Base-by-base conservation (phyloP, 2,797 vertebrate genomes). In the Synaphobranchus kaupii region DNA sequence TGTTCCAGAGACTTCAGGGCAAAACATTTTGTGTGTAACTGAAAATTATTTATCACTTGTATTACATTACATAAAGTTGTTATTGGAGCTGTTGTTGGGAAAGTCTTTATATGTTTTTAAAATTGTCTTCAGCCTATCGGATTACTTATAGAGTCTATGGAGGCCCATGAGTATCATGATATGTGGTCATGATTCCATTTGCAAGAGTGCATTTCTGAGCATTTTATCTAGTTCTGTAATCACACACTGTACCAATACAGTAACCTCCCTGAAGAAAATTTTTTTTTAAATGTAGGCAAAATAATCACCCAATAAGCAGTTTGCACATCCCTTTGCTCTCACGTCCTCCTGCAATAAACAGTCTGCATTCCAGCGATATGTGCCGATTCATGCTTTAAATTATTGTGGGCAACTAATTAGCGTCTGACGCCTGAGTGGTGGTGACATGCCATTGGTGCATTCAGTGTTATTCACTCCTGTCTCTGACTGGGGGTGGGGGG, bases 301-400 rank as follows among this genome's bases (percentile, higher is more conserved):
- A 39, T 48, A 81, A n/a, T 1, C n/a, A 39, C 13, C 12, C 13
- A 13, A 39, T 48, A n/a, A 85, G 28, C 84, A 66, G 31, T 31
- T 22, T 17, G 34, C 25, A 7, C 31, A 28, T n/a, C 6, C 20
- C n/a, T 28, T 73, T 31, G 76, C 76, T 90, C 78, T 88, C 81
- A 89, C 88, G 92, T 90, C 0, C 0, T 92, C 90, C 88, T 91
- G 91, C 93, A 93, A 94, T 91, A 91, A 88, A 88, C 22, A 83
- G 71, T 92, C 92, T 87, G 89, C 84, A 86, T 86, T 83, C 20
- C 87, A 90, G 31, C 39, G 17, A 78, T 25, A 78, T 20, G 73
- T 47, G 22, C 34, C 90, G 91, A 92, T 93, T 92, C 93, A 92
- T 93, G 92, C 91, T 94, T 94, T 93, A 92, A 94, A 93, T 95